Evolutionary conservation across 2,888 invertebrate genomes (phyloP), one percentile per base, ranked within the genome.

Genomic region (Sphaerophoria taeniata): DNA sequence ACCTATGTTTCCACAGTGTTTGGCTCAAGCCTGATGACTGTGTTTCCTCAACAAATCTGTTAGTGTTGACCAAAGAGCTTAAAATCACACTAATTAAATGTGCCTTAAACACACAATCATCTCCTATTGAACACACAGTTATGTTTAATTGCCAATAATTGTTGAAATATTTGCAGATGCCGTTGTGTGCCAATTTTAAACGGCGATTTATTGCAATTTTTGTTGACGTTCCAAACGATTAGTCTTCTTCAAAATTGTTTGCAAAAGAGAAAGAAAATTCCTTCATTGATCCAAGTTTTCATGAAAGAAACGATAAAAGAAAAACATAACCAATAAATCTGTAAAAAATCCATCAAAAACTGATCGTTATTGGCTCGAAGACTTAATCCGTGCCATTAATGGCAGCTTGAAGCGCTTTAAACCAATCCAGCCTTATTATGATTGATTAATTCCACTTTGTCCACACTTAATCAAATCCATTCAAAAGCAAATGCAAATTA

Each of bases 61-160:
- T n/a, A n/a, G n/a, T n/a, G n/a, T n/a, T n/a, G n/a, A n/a, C n/a
- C 24, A 24, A 24, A 24, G 24, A 24, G 24, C 24, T 24, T 24
- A 24, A 24, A 24, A 24, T 24, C 24, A 24, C 24, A 2, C 24
- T 2, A 2, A 24, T 24, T 24, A 2, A 24, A 24, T 24, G 24
- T 24, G 24, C 24, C 24, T 24, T 24, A 24, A 24, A 24, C 24
- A 24, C 1, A 24, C 24, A 24, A 24, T 24, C 24, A 24, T 24
- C 24, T 24, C 24, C n/a, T n/a, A n/a, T n/a, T n/a, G n/a, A n/a
- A n/a, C n/a, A n/a, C n/a, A 81, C 81, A 61, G 81, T 82, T 82
- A 82, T 77, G 61, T 67, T 77, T 82, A 73, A 82, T 82, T 77
- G 77, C 24, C 24, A 72, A 69, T 69, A 67, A 82, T 77, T 82